These are phyloP conservation scores for Halictus quadricinctus DNA, from an alignment of 2,888 invertebrate species.

Conservation along the genomic window DNA sequence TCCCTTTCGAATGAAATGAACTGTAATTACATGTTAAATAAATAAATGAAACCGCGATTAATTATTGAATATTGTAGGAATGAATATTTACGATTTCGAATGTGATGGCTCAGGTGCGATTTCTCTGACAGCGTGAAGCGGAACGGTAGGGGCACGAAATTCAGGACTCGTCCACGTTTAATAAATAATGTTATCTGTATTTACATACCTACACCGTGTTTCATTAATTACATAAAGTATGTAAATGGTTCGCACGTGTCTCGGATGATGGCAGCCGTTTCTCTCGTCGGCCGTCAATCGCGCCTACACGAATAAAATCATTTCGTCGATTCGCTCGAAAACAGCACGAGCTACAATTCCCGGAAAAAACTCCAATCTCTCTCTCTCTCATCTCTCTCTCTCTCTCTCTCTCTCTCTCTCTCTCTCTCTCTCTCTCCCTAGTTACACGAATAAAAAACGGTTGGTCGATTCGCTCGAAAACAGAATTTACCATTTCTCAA, in stretches of 20 bases:
- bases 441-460: not conserved
- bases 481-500: not conserved
- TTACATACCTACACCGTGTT: constrained; percentile 28
- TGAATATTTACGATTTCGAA: not conserved
- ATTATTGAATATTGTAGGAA: not conserved
- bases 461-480: constrained; percentile 36
- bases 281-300: not conserved
- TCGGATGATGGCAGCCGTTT: not conserved
- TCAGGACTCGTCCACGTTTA: not conserved
- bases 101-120: too few species aligned
- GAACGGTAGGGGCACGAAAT: not conserved
- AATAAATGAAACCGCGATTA: not conserved
- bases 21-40: too few species aligned
- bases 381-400: not conserved
- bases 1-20: not conserved
- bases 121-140: not conserved
- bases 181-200: constrained; percentile 47
- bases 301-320: not conserved
- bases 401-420: not conserved
- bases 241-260: constrained; percentile 4
- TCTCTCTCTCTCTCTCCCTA: not conserved
- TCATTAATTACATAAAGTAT: constrained; percentile 27
- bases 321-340: constrained; percentile 39
- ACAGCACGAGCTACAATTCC: not conserved
- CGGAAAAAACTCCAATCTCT: not conserved